Percentiles rank a stretch among this genome's conserved stretches.
These are phyloP conservation scores for Ivindomyrus marchei DNA, from an alignment of 2,113 vertebrate species.

Conservation along the genomic window DNA sequence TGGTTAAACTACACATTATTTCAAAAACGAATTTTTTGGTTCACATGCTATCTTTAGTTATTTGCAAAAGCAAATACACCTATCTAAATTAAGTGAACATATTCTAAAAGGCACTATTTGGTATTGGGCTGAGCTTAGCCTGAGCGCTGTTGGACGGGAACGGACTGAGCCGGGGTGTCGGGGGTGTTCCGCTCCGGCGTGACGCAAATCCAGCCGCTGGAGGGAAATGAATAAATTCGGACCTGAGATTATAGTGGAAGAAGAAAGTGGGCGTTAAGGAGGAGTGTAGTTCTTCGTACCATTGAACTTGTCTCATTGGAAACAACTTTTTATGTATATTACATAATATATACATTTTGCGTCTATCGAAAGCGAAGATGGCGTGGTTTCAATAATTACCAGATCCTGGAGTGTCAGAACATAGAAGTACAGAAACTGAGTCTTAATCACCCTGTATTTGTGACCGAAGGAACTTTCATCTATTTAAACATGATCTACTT, in stretches of 20 bases:
- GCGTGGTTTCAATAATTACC: not conserved
- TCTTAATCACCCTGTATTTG: not conserved
- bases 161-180: slow-evolving; percentile 20
- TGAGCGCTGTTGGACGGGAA: not conserved
- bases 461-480: slow-evolving; percentile 26
- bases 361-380: not conserved
- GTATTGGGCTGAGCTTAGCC: not conserved
- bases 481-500: slow-evolving; percentile 46
- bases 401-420: not conserved
- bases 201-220: slow-evolving; percentile 51
- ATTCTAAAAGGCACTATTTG: not conserved
- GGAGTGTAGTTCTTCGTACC: slow-evolving; percentile 13
- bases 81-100: not conserved
- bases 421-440: not conserved
- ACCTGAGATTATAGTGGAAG: slow-evolving; percentile 43
- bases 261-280: slow-evolving; percentile 43
- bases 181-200: slow-evolving; percentile 54
- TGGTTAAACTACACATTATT: not conserved
- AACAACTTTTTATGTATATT: not conserved
- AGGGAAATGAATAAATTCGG: slow-evolving; percentile 65
- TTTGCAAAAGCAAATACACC: not conserved
- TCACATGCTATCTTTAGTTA: not conserved
- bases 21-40: not conserved
- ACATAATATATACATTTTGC: not conserved
- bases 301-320: not conserved